phyloP scores from a whole-genome alignment of 2,797 vertebrate species.

The Anabas testudineus region DNA sequence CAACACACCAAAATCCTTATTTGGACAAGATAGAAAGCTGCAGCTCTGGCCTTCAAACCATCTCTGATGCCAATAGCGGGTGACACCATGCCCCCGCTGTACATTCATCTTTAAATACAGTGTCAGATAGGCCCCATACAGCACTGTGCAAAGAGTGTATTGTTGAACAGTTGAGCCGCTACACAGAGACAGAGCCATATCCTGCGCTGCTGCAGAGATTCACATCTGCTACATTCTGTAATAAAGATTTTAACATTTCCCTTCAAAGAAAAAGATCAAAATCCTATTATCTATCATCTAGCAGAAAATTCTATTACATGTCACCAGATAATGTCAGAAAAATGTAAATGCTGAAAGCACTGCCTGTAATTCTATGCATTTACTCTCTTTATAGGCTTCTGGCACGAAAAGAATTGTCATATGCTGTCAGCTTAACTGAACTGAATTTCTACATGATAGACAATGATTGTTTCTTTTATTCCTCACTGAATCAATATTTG shows the following conservation, averaged over 20 bases:
- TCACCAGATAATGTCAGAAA: constrained; percentile 56
- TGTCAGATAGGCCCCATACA: neutral
- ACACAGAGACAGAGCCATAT: constrained; percentile 22
- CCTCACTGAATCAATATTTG: constrained; percentile 38
- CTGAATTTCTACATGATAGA: constrained; percentile 19
- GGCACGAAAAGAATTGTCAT: neutral
- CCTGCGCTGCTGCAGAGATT: constrained; percentile 12
- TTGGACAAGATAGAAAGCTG: neutral
- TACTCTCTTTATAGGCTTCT: constrained; percentile 30
- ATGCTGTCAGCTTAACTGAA: constrained; percentile 34
- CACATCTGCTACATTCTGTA: constrained; percentile 26
- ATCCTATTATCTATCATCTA: constrained; percentile 54
- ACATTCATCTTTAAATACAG: neutral
- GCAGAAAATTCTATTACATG: constrained; percentile 46
- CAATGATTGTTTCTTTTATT: constrained; percentile 29
- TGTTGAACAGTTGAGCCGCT: constrained; percentile 27
- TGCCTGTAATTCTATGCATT: constrained; percentile 36
- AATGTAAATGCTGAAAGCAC: constrained; percentile 50
- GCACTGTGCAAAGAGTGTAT: neutral
- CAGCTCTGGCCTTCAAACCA: neutral
- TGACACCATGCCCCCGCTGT: neutral
- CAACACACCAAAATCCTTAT: neutral
- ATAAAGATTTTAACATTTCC: constrained; percentile 42
- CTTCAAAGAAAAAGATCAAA: constrained; percentile 24
- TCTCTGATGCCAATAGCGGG: neutral